Conservation (phyloP, 2,888 invertebrate species). For the Catocala fraxini region DNA sequence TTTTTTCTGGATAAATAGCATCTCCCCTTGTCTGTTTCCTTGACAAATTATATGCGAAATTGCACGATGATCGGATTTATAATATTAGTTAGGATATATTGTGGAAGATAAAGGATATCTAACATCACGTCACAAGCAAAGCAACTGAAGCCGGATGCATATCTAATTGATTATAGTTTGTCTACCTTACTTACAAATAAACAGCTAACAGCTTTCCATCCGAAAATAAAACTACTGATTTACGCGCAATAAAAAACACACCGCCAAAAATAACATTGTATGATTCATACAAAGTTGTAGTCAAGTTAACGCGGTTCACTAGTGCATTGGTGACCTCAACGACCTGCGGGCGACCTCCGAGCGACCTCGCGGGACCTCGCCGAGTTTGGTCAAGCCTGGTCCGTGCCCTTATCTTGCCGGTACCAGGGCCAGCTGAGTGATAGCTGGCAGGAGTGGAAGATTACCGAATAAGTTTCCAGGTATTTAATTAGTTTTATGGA, state of each 20-base stretch:
- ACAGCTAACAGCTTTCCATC: too few relatives aligned
- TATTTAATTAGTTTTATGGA: background rate
- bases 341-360: conserved; percentile 11
- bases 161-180: too few relatives aligned
- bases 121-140: too few relatives aligned
- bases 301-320: conserved; percentile 2
- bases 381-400: conserved; percentile 22
- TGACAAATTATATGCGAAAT: too few relatives aligned
- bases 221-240: background rate
- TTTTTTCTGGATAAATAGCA: too few relatives aligned
- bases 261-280: conserved; percentile 3
- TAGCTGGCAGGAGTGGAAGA: conserved; percentile 13
- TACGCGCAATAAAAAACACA: background rate
- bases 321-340: conserved; percentile 3
- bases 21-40: too few relatives aligned
- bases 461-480: conserved; percentile 5
- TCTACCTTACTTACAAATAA: too few relatives aligned
- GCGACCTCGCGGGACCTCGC: conserved; percentile 12
- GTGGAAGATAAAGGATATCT: too few relatives aligned
- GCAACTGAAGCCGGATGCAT: too few relatives aligned
- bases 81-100: too few relatives aligned
- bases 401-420: conserved; percentile 14
- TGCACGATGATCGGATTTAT: too few relatives aligned
- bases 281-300: conserved; percentile 7
- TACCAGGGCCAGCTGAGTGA: conserved; percentile 7